phyloP scores from a whole-genome alignment of 1,140 invertebrate species.

The Spodoptera litura region DNA sequence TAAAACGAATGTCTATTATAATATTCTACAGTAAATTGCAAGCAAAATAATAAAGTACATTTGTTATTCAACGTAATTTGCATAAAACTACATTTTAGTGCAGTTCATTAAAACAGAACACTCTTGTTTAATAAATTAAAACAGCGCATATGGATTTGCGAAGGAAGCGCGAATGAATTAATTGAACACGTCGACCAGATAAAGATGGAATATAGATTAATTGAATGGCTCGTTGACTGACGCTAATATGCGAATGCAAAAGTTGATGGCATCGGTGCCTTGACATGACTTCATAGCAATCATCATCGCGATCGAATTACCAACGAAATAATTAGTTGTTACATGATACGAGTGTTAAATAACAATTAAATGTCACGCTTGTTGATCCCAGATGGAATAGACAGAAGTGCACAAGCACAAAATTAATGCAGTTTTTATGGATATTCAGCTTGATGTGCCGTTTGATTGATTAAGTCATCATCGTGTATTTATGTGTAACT shows the following conservation, averaged over 20 bases:
- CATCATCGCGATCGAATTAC: background rate
- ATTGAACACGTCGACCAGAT: conserved; percentile 32
- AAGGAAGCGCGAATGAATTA: conserved; percentile 37
- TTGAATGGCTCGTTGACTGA: conserved; percentile 20
- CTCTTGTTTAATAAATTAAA: conserved; percentile 39
- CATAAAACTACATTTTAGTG: conserved; percentile 20
- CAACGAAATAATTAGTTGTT: no score
- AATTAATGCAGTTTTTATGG: no score
- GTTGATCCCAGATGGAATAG: no score
- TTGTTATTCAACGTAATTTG: conserved; percentile 6
- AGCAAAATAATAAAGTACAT: conserved; percentile 7
- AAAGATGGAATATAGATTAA: conserved; percentile 42
- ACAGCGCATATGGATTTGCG: conserved; percentile 32
- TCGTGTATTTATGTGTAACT: no score
- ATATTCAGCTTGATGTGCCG: no score
- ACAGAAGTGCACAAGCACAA: no score
- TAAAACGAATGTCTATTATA: conserved; percentile 5
- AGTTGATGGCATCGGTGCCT: conserved; percentile 18
- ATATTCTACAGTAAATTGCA: background rate
- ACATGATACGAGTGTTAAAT: no score
- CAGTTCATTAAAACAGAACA: conserved; percentile 36
- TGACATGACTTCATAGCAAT: background rate
- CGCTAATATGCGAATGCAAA: conserved; percentile 6
- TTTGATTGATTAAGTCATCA: no score
- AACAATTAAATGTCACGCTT: no score